Percentiles rank a stretch among this genome's conserved stretches.
These are phyloP conservation scores for Tenualosa thibaudeaui DNA, from an alignment of 2,797 vertebrate genomes.

Conservation along the genomic window DNA sequence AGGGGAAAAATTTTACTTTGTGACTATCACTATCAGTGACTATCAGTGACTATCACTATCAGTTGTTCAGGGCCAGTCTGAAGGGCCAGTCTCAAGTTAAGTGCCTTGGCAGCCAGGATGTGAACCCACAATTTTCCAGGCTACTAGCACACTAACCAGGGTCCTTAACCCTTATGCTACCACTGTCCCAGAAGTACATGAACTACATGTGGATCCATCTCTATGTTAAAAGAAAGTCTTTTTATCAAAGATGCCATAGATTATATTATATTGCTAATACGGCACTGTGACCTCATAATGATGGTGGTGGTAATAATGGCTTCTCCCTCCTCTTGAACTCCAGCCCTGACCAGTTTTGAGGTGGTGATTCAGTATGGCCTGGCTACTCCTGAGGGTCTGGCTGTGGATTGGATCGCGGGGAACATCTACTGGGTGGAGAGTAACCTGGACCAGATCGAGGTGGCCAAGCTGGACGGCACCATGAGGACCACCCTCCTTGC, in stretches of 20 bases:
- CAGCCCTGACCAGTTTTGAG: constrained; percentile 94
- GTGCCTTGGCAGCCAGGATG: no score
- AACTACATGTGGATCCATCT: not conserved
- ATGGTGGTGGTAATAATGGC: not conserved
- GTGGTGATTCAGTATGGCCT: constrained; percentile 96
- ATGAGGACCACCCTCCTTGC: constrained; percentile 94
- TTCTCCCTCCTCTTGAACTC: not conserved
- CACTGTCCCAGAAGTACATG: no score
- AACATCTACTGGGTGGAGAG: constrained; percentile 99
- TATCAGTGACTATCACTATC: no score
- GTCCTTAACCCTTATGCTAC: no score
- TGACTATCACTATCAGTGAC: no score
- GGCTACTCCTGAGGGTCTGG: constrained; percentile 93
- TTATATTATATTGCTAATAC: not conserved
- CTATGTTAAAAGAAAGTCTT: not conserved
- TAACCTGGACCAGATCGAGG: constrained; percentile 97
- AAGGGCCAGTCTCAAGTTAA: no score
- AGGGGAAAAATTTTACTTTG: no score
- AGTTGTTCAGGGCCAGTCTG: no score
- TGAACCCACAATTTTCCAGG: no score
- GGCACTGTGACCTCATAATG: not conserved
- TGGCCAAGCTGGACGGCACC: constrained; percentile 93
- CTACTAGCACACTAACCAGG: no score
- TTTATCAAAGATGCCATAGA: not conserved
- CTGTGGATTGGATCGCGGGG: constrained; percentile 97